These are phyloP conservation scores for Romanogobio albipinnatus DNA, from an alignment of 2,113 vertebrate species.

Conservation along the genomic window DNA sequence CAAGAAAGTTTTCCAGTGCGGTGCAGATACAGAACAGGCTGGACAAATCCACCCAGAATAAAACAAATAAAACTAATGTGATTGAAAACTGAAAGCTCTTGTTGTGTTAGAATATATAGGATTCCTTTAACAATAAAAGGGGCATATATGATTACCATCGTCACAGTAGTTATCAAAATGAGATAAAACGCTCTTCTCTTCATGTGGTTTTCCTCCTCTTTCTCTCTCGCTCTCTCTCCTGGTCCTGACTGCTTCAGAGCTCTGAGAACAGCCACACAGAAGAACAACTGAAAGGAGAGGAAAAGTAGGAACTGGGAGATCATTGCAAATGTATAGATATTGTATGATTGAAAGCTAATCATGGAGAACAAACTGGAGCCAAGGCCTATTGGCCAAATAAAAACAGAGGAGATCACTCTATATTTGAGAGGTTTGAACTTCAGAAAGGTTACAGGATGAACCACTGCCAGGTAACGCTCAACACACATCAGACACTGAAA, in stretches of 20 bases:
- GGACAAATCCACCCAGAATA: too few species aligned
- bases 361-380: background rate
- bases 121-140: background rate
- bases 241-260: conserved; percentile 12
- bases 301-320: background rate
- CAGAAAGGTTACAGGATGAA: conserved; percentile 5
- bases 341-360: too few species aligned
- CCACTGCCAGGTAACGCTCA: background rate
- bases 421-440: background rate
- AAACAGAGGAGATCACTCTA: background rate
- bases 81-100: too few species aligned
- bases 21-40: too few species aligned
- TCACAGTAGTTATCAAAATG: background rate
- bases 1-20: too few species aligned
- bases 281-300: background rate
- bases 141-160: background rate
- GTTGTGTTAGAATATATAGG: too few species aligned
- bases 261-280: background rate
- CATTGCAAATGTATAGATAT: too few species aligned
- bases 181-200: conserved; percentile 7
- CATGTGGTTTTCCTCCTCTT: conserved; percentile 7
- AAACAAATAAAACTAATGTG: too few species aligned
- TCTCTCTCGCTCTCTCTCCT: conserved; percentile 5
- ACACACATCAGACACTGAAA: conserved; percentile 7
- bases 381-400: background rate